Evolutionary conservation across 2,888 invertebrate genomes (phyloP), one percentile per base, ranked within the genome.

Genomic region (Chrysomela aeneicollis): DNA sequence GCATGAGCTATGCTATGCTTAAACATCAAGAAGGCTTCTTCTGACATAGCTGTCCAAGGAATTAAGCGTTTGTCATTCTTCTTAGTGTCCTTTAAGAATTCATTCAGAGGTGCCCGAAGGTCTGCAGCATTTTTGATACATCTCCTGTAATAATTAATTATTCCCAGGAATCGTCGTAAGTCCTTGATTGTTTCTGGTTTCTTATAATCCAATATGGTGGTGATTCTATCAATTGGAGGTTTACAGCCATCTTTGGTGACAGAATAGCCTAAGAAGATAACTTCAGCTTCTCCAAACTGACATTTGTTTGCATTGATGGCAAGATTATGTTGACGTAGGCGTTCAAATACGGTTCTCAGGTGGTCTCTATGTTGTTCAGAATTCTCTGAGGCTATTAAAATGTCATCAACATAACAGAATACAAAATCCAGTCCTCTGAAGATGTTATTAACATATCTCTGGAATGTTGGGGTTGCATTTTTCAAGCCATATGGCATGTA

Each of bases 351-450:
- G 4, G 2, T 15, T 15, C n/a, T 15, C n/a, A 42, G 42, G 12
- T 42, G 30, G 9, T 59, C 5, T 49, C 26, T 30, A 5, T 26
- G 42, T 22, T 21, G 47, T 58, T 15, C 30, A 12, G 17, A 18
- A 37, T 77, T 76, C 26, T 73, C 66, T 18, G 42, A 42, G 8
- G n/a, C 71, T 50, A 32, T 59, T 54, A 10, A 55, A 50, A 80
- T 72, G 61, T 80, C 78, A 37, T 81, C 79, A 0, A 81, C 32
- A 55, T 80, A 82, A 0, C 66, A 50, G 57, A 74, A 71, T 46
- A 61, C 60, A 58, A 81, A 77, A 15, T 76, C 76, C 0, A 77
- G 57, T 1, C 74, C 76, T 8, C 72, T 61, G 0, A 70, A 19
- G 5, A 71, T 69, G 9, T 73, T 72, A 50, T 81, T 77, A 9